Percentiles rank a stretch among this genome's conserved stretches.
Evolutionary conservation across 2,888 invertebrate species (phyloP).

Genomic region (Oxyteleia sp.): DNA sequence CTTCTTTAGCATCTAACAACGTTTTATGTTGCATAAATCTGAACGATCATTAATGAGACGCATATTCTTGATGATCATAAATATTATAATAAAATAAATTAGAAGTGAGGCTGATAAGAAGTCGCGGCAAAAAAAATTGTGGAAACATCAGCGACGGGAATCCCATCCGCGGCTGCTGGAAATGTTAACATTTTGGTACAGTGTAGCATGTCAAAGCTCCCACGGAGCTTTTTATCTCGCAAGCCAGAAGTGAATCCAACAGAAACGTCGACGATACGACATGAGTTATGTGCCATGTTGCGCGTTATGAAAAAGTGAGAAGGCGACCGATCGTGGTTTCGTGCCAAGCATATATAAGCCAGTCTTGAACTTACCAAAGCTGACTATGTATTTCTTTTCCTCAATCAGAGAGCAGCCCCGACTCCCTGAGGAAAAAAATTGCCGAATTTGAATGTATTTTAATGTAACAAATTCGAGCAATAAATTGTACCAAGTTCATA

Average conservation of each 20-base stretch:
- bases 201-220: conserved; percentile 55
- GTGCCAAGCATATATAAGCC: conserved; percentile 62
- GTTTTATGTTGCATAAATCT: too few relatives aligned
- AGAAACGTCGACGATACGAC: conserved; percentile 68
- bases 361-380: conserved; percentile 53
- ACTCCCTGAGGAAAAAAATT: background rate
- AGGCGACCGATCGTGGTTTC: conserved; percentile 62
- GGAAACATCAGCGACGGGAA: conserved; percentile 19
- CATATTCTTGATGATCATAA: too few relatives aligned
- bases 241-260: conserved; percentile 66
- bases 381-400: conserved; percentile 47
- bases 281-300: conserved; percentile 70
- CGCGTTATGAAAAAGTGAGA: conserved; percentile 67
- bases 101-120: too few relatives aligned
- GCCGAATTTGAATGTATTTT: background rate
- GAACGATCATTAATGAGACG: too few relatives aligned
- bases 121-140: conserved; percentile 41
- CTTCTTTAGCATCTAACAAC: too few relatives aligned
- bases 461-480: background rate
- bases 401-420: conserved; percentile 25
- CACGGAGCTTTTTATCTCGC: conserved; percentile 67
- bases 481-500: background rate
- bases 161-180: conserved; percentile 17
- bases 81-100: too few relatives aligned
- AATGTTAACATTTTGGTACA: conserved; percentile 56